A percentile compares a stretch with the other conserved stretches of the same genome.
Evolutionary conservation across 2,113 vertebrate genomes (phyloP).

Genomic region (Piprites chloris): DNA sequence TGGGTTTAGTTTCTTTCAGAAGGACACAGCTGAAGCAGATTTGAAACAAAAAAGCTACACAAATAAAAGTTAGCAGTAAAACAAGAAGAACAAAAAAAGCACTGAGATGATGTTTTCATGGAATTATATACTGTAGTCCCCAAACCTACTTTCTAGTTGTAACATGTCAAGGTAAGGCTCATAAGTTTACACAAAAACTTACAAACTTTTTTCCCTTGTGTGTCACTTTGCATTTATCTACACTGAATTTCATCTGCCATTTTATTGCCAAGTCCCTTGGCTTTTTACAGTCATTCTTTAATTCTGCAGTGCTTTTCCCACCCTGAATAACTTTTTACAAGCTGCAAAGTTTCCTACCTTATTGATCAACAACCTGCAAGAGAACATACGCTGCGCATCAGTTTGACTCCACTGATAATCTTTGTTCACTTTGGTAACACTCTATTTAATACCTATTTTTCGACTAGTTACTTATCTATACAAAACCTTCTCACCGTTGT

Average conservation of each 20-base stretch:
- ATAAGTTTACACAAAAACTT: neutral
- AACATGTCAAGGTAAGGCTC: neutral
- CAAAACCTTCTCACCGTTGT: neutral
- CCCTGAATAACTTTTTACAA: neutral
- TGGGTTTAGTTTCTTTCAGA: neutral
- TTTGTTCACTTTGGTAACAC: neutral
- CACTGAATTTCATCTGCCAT: neutral
- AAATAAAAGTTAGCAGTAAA: constrained; percentile 19
- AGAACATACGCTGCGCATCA: neutral
- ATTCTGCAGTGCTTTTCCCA: neutral
- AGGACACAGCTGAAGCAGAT: constrained; percentile 19
- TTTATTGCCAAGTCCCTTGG: neutral
- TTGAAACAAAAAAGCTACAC: constrained; percentile 28
- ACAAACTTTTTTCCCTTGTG: neutral
- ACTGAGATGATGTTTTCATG: neutral
- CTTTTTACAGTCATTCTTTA: neutral
- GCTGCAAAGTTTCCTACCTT: neutral
- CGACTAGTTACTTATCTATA: neutral
- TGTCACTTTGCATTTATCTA: neutral
- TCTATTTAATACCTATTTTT: neutral
- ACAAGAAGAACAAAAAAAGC: neutral
- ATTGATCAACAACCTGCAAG: neutral
- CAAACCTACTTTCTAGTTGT: neutral
- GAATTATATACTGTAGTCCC: neutral
- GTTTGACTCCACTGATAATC: neutral